Percentiles rank a stretch among this genome's conserved stretches.
Conservation (phyloP, 2,888 invertebrate species). For the Brachypterus glaber region DNA sequence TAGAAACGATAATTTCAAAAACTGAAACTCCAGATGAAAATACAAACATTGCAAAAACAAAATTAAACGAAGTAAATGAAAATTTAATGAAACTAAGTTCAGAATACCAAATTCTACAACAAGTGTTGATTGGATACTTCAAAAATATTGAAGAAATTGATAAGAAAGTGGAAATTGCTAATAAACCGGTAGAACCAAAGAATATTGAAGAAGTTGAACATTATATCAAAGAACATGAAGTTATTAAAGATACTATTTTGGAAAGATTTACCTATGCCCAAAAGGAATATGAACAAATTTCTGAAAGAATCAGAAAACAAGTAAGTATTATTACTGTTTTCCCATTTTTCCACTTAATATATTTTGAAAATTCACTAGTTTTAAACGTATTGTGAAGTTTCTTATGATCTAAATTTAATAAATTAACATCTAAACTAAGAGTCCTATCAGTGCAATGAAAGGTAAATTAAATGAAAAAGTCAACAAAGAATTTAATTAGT, state of each 20-base stretch:
- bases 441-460: too few relatives aligned
- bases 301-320: slow-evolving; percentile 58
- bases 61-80: slow-evolving; percentile 56
- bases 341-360: too few relatives aligned
- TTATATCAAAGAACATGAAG: slow-evolving; percentile 53
- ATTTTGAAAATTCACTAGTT: too few relatives aligned
- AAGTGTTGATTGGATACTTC: slow-evolving; percentile 57
- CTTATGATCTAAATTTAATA: too few relatives aligned
- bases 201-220: slow-evolving; percentile 46
- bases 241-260: slow-evolving; percentile 52
- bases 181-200: slow-evolving; percentile 41
- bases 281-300: slow-evolving; percentile 58
- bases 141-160: slow-evolving; percentile 55
- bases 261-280: slow-evolving; percentile 57
- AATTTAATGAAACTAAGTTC: slow-evolving; percentile 57
- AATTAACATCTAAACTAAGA: too few relatives aligned
- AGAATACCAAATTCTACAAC: slow-evolving; percentile 61
- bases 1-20: slow-evolving; percentile 54
- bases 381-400: too few relatives aligned
- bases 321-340: too few relatives aligned
- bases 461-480: too few relatives aligned
- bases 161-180: slow-evolving; percentile 49
- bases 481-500: too few relatives aligned
- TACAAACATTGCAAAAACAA: slow-evolving; percentile 54
- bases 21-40: slow-evolving; percentile 44